A percentile compares a stretch with the other conserved stretches of the same genome.
Evolutionary conservation across 2,888 invertebrate species (phyloP).

Genomic region (Yponomeuta sedellus): DNA sequence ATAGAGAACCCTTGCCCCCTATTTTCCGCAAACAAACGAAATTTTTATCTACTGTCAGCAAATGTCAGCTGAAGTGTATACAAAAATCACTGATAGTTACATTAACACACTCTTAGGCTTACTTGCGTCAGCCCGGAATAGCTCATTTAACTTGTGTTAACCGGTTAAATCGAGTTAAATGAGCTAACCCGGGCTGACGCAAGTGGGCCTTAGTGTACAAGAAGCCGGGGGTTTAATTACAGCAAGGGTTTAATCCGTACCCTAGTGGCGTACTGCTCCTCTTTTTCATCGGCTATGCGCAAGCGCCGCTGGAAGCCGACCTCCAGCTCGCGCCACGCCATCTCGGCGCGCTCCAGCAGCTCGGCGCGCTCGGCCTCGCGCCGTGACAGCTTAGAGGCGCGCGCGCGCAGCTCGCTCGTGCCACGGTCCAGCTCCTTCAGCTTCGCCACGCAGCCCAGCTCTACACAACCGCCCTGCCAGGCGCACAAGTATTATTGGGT

Average conservation of each 20-base stretch:
- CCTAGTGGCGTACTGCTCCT: constrained; percentile 32
- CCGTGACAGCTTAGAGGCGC: not conserved
- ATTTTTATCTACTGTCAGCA: too few relatives aligned
- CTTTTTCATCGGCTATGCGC: constrained; percentile 44
- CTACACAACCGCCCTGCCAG: constrained; percentile 47
- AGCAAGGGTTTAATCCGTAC: not conserved
- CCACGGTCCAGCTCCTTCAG: constrained; percentile 31
- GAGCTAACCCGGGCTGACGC: too few relatives aligned
- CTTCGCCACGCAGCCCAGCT: constrained; percentile 37
- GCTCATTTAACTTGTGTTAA: too few relatives aligned
- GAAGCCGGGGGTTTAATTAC: not conserved
- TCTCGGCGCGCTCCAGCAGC: constrained; percentile 56
- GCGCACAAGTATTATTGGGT: not conserved
- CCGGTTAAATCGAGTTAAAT: too few relatives aligned
- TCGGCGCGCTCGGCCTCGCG: constrained; percentile 54
- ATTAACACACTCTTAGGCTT: too few relatives aligned
- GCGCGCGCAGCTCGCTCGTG: not conserved
- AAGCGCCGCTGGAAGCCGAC: constrained; percentile 50
- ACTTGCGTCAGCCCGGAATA: too few relatives aligned
- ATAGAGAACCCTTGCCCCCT: too few relatives aligned
- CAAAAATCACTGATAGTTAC: too few relatives aligned
- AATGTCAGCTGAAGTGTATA: too few relatives aligned
- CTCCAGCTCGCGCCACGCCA: constrained; percentile 62
- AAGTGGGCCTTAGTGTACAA: too few relatives aligned
- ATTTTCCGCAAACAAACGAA: too few relatives aligned